Percentiles rank a stretch among this genome's conserved stretches.
Conservation (phyloP, 1,140 invertebrate species). For the Drosophila hydei region DNA sequence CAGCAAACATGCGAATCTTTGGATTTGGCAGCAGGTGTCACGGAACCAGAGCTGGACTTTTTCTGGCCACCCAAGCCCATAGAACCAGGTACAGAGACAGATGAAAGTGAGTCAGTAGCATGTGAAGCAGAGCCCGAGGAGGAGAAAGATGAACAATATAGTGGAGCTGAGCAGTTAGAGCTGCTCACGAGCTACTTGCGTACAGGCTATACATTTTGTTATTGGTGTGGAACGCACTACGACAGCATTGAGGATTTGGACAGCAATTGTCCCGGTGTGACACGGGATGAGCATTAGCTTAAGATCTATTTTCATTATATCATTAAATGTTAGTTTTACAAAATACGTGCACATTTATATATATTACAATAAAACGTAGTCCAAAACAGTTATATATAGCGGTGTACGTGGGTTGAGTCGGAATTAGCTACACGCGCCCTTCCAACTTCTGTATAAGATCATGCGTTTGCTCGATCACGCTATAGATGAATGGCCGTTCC, state of each 20-base stretch:
- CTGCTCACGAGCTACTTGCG: slow-evolving; percentile 89
- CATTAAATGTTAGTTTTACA: slow-evolving; percentile 39
- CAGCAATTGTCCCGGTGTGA: slow-evolving; percentile 88
- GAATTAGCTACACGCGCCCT: slow-evolving; percentile 84
- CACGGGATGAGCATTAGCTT: slow-evolving; percentile 87
- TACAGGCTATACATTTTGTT: slow-evolving; percentile 89
- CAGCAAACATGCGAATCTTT: slow-evolving; percentile 91
- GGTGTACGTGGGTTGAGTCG: slow-evolving; percentile 41
- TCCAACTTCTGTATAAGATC: slow-evolving; percentile 86
- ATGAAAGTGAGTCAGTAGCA: slow-evolving; percentile 23
- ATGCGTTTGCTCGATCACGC: slow-evolving; percentile 87
- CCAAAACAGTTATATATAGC: slow-evolving; percentile 65
- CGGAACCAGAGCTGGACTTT: slow-evolving; percentile 86
- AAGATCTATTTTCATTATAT: slow-evolving; percentile 14
- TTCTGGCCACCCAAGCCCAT: slow-evolving; percentile 87
- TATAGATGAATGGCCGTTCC: slow-evolving; percentile 90
- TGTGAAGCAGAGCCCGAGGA: slow-evolving; percentile 57
- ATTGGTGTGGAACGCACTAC: slow-evolving; percentile 90
- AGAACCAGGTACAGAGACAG: slow-evolving; percentile 61
- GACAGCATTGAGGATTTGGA: slow-evolving; percentile 87
- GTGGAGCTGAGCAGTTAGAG: slow-evolving; percentile 86
- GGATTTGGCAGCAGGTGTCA: slow-evolving; percentile 86
- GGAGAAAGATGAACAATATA: slow-evolving; percentile 68
- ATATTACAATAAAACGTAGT: slow-evolving; percentile 74
- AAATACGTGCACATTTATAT: slow-evolving; percentile 65